Evolutionary conservation across 92 coral and sea anemone species (phyloP).

Genomic region (Actinostola sp.): DNA sequence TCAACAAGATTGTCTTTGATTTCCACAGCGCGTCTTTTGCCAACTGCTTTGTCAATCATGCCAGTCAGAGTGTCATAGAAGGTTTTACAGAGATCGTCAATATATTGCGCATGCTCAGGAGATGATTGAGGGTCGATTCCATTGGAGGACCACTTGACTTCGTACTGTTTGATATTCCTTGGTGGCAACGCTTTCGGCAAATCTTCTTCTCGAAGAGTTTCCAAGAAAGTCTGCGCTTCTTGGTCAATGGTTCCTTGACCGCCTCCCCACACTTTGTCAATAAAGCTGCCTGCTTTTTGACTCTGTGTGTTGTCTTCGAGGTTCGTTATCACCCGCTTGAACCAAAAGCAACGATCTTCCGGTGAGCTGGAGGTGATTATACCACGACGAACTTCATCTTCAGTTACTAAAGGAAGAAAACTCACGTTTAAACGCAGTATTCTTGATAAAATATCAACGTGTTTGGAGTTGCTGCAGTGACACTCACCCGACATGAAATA

Average conservation of each 20-base stretch:
- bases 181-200: conserved; percentile 54
- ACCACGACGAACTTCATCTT: conserved; percentile 90
- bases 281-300: conserved; percentile 65
- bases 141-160: conserved; percentile 78
- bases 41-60: conserved; percentile 77
- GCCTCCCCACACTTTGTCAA: conserved; percentile 69
- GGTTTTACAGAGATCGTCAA: conserved; percentile 71
- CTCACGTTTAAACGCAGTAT: not conserved
- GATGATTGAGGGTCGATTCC: conserved; percentile 81
- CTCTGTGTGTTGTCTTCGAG: conserved; percentile 51
- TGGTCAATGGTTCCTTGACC: conserved; percentile 45
- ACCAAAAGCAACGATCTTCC: conserved; percentile 84
- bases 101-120: conserved; percentile 75
- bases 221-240: conserved; percentile 62
- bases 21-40: conserved; percentile 57
- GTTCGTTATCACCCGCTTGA: conserved; percentile 69
- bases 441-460: not conserved
- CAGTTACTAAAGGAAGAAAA: conserved; percentile 65
- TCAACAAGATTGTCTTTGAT: conserved; percentile 68
- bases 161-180: conserved; percentile 58
- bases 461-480: not conserved
- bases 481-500: conserved; percentile 84
- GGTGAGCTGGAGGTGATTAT: conserved; percentile 65
- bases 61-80: conserved; percentile 67
- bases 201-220: conserved; percentile 54